Conservation (phyloP, 2,113 vertebrate species). For the Cynocephalus volans region DNA sequence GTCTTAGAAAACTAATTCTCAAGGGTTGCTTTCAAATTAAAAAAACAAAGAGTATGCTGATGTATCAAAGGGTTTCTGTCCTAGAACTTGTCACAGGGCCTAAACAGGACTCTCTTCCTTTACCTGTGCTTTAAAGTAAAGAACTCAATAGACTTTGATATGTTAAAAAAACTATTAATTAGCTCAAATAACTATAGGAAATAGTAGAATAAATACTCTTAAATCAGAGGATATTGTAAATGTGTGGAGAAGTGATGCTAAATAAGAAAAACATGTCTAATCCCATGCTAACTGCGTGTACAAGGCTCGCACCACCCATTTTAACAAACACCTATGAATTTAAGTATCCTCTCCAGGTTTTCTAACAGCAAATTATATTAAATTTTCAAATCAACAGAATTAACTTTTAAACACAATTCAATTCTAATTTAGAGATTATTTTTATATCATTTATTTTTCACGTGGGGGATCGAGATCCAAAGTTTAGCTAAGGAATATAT, state of each 20-base stretch:
- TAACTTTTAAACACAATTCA: not conserved
- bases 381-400: conserved; percentile 27
- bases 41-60: not conserved
- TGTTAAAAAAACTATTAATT: conserved; percentile 22
- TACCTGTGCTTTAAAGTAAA: not conserved
- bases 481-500: not conserved
- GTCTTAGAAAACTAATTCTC: not conserved
- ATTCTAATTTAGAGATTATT: not conserved
- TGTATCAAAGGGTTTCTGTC: not conserved
- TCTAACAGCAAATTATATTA: not conserved
- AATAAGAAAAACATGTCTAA: not conserved
- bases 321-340: not conserved
- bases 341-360: not conserved
- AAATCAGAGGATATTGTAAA: not conserved
- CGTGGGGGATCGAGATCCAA: not conserved
- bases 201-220: not conserved
- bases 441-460: not conserved
- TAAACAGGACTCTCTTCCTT: not conserved
- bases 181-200: not conserved
- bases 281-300: not conserved
- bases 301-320: not conserved
- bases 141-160: not conserved
- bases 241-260: not conserved
- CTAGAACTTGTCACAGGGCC: not conserved
- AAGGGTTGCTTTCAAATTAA: not conserved